Conservation (phyloP, 2,888 invertebrate genomes). For the Caenorhabditis plicata region DNA sequence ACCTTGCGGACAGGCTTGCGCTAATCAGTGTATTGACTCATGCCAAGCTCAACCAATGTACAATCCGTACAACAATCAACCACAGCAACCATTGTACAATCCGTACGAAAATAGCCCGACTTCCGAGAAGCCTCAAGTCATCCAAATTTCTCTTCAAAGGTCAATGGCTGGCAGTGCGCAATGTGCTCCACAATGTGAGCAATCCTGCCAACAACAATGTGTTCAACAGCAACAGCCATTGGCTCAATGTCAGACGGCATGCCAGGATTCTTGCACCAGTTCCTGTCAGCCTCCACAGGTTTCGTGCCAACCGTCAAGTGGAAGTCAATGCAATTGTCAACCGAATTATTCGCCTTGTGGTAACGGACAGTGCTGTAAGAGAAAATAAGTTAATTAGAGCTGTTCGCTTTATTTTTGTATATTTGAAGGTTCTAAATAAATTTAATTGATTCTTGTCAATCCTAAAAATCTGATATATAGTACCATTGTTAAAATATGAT, state of each 20-base stretch:
- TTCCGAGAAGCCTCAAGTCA: slow-evolving; percentile 4
- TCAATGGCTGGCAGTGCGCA: slow-evolving; percentile 35
- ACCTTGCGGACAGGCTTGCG: background rate
- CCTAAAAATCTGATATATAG: no score
- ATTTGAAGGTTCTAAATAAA: no score
- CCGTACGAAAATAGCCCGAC: slow-evolving; percentile 2
- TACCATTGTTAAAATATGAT: no score
- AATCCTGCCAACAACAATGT: slow-evolving; percentile 41
- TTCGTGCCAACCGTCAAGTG: slow-evolving; percentile 39
- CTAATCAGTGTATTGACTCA: slow-evolving; percentile 16
- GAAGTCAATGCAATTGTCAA: slow-evolving; percentile 26
- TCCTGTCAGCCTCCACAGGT: slow-evolving; percentile 36
- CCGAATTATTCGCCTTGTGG: slow-evolving; percentile 42
- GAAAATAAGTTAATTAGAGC: slow-evolving; percentile 44
- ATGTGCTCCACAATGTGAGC: slow-evolving; percentile 44
- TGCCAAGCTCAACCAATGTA: slow-evolving; percentile 20
- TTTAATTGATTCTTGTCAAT: no score
- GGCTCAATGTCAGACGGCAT: no score
- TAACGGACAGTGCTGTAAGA: slow-evolving; percentile 45
- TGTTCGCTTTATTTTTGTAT: no score
- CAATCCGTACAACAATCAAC: slow-evolving; percentile 9
- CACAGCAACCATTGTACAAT: slow-evolving; percentile 1
- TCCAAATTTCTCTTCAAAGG: slow-evolving; percentile 36
- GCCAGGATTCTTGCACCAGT: slow-evolving; percentile 36
- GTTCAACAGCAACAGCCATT: slow-evolving; percentile 42